These are phyloP conservation scores for Lepidothrix coronata DNA, from an alignment of 2,113 vertebrate species.

Conservation along the genomic window DNA sequence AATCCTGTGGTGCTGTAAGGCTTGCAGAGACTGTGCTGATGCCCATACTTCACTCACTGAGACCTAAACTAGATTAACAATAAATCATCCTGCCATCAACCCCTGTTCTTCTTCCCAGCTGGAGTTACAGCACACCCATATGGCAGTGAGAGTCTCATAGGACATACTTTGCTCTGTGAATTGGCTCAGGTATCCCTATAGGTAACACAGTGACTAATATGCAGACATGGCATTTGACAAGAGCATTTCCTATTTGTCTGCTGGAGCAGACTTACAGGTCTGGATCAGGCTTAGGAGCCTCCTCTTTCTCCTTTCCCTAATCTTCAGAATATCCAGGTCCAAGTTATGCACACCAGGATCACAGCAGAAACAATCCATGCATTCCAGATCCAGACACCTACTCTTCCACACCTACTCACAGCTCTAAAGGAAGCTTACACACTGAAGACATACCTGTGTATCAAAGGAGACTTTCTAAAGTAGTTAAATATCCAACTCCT, in stretches of 20 bases:
- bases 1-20: not conserved
- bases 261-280: not conserved
- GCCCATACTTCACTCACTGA: not conserved
- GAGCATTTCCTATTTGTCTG: not conserved
- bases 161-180: not conserved
- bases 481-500: not conserved
- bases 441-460: not conserved
- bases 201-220: fast-evolving
- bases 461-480: not conserved
- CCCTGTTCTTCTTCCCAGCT: not conserved
- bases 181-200: not conserved
- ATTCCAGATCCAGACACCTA: not conserved
- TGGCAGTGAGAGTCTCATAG: not conserved
- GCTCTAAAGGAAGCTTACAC: not conserved
- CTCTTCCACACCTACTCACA: not conserved
- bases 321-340: not conserved
- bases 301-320: not conserved
- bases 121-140: not conserved
- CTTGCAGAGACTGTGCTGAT: not conserved
- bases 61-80: not conserved
- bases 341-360: not conserved
- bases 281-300: not conserved
- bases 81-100: not conserved
- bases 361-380: not conserved
- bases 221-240: not conserved